Percentiles rank a stretch among this genome's conserved stretches.
phyloP scores from a whole-genome alignment of 1,140 invertebrate species.

The Anoplolepis gracilipes region DNA sequence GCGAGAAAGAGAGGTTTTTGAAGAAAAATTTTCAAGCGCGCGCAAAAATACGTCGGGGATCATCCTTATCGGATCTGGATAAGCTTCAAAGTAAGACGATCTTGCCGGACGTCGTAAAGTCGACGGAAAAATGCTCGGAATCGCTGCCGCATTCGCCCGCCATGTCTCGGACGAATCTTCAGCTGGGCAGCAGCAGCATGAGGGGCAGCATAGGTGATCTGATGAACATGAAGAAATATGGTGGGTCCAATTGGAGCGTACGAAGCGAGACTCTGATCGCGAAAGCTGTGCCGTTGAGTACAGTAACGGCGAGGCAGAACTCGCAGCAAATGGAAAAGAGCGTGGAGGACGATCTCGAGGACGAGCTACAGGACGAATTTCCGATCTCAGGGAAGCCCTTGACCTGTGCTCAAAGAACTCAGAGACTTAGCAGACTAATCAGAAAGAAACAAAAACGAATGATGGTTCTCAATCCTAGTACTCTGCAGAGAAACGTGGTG shows the following conservation, averaged over 20 bases:
- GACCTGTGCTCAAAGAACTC: conserved; percentile 89
- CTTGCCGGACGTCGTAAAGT: conserved; percentile 85
- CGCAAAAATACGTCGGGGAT: conserved; percentile 88
- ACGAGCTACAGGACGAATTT: conserved; percentile 78
- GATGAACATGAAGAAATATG: conserved; percentile 91
- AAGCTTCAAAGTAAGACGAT: conserved; percentile 85
- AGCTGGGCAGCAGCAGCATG: conserved; percentile 81
- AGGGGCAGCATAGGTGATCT: conserved; percentile 91
- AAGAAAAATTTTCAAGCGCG: conserved; percentile 78
- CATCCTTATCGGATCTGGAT: conserved; percentile 90
- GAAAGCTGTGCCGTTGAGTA: conserved; percentile 90
- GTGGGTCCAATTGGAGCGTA: conserved; percentile 89
- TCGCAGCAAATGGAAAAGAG: conserved; percentile 78
- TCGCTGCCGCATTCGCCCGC: conserved; percentile 87
- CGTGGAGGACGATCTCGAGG: conserved; percentile 80
- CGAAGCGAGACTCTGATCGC: conserved; percentile 89
- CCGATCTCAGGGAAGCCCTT: conserved; percentile 77
- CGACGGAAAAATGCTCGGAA: conserved; percentile 85
- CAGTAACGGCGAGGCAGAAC: conserved; percentile 87
- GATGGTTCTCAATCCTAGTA: conserved; percentile 59
- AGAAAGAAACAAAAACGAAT: conserved; percentile 83
- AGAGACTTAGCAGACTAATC: conserved; percentile 89
- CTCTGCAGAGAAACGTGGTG: conserved; percentile 54
- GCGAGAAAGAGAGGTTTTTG: conserved; percentile 56
- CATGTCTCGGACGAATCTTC: conserved; percentile 85